A percentile compares a stretch with the other conserved stretches of the same genome.
Evolutionary conservation across 2,113 vertebrate genomes (phyloP).

Genomic region (Scopus umbretta): DNA sequence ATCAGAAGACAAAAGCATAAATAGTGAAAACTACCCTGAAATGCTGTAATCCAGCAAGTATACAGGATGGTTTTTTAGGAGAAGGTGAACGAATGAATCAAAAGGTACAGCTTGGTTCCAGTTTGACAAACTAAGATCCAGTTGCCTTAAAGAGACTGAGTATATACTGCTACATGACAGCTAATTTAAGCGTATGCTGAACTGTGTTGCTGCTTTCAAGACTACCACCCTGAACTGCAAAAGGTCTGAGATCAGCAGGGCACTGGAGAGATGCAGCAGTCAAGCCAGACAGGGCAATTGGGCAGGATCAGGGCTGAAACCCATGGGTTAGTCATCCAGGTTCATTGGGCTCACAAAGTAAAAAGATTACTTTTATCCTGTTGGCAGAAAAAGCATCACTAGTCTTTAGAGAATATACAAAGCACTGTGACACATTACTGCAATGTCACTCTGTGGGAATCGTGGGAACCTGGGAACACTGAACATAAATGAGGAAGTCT

Average conservation of each 20-base stretch:
- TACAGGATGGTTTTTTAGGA: background rate
- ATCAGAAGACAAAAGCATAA: constrained; percentile 20
- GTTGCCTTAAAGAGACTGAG: background rate
- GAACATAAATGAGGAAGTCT: background rate
- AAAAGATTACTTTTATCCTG: background rate
- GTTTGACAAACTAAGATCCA: background rate
- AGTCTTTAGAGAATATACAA: background rate
- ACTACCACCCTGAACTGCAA: background rate
- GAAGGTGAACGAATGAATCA: background rate
- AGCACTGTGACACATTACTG: background rate
- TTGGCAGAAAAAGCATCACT: background rate
- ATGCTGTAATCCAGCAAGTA: background rate
- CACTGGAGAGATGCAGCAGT: background rate
- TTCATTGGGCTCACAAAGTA: background rate
- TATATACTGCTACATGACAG: background rate
- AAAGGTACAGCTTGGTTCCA: background rate
- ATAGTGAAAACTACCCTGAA: background rate
- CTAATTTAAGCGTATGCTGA: background rate
- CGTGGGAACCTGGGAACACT: background rate
- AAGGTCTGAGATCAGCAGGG: background rate
- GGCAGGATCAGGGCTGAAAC: background rate
- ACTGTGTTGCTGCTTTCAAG: background rate
- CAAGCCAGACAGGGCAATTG: background rate
- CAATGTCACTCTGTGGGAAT: background rate
- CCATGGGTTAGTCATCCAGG: background rate